Evolutionary conservation across 2,113 vertebrate species (phyloP), one percentile per base, ranked within the genome.

Genomic region (Otocyon megalotis): DNA sequence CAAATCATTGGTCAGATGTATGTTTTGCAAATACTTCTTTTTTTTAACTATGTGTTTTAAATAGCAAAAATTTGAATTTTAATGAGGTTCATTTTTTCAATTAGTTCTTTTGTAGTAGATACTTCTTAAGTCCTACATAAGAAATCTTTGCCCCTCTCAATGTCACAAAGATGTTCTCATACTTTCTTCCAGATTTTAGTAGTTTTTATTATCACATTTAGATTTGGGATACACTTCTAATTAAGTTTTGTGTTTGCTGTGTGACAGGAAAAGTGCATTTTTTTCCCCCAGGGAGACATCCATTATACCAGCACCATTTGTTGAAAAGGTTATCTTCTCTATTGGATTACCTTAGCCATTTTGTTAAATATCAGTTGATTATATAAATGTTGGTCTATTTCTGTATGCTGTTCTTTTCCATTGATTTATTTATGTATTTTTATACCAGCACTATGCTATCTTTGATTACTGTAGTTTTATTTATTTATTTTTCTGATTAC

Each of bases 61-160:
- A 53, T 63, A 76, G 13, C 43, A 82, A 83, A 77, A 58, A 16
- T 95, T 90, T 90, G 76, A 6, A 67, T 48, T 77, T 95, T 95
- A 67, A 60, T 30, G 13, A 84, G 43, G 24, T 56, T 8, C 8
- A 20, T 74, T 83, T 83, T 90, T 50, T 85, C 11, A 85, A 5
- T 89, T 63, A 74, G 81, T 82, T 56, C 2, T 54, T 65, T 86
- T 54, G 30, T 87, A n/a, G 35, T 43, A 88, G 7, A 60, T 80
- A 53, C 24, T 79, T 77, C 84, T 90, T 69, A 30, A 69, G 32
- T 48, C 60, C 60, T 69, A 22, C 30, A 2, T 53, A 56, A 84
- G 58, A 43, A 84, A 84, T 84, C 20, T 58, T 84, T 84, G 58
- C 15, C 8, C 58, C 13, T 43, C 32, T 7, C 5, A 90, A 10